Evolutionary conservation across 2,113 vertebrate genomes (phyloP), one percentile per base, ranked within the genome.

Genomic region (Odontophorus gujanensis): DNA sequence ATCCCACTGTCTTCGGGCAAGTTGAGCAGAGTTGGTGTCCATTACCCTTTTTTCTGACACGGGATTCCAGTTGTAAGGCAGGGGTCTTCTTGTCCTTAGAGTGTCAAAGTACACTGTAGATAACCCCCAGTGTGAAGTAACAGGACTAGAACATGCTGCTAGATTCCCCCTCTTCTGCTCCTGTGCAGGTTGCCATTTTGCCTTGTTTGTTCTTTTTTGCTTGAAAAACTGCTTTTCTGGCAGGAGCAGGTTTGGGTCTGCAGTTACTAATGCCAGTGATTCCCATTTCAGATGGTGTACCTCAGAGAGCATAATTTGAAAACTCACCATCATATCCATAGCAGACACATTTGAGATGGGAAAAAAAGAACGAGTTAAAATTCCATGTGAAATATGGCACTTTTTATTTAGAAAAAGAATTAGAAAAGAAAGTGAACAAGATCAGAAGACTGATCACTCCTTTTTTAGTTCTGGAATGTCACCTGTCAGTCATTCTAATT

Each of bases 21-120:
- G 81, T 34, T 61, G 66, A 86, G 40, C 57, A 90, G 82, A 57
- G 62, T 57, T 42, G 66, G 61, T 93, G 53, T 73, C 79, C 87
- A 53, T 48, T 75, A 19, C 30, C 45, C 12, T 42, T 48, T 74
- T 84, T 86, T 74, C 72, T 82, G 43, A 38, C 43, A 40, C 20
- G 18, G 57, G 61, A 61, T 85, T 57, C 40, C 72, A 55, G 7
- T 2, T 74, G 36, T 62, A 69, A 48, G 18, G 53, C 22, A 53
- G 43, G 55, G 65, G 20, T 81, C 68, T 84, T 72, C 1, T 1
- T 48, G 66, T 15, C 62, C 55, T 14, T 63, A 45, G 57, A 13
- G 16, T 12, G 24, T 34, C 63, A 43, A 66, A 45, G 25, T 47
- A 24, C 43, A 38, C 90, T 36, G 30, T 48, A 81, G 87, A 62